These are phyloP conservation scores for Lasiommata megera DNA, from an alignment of 2,888 invertebrate species.

Conservation along the genomic window DNA sequence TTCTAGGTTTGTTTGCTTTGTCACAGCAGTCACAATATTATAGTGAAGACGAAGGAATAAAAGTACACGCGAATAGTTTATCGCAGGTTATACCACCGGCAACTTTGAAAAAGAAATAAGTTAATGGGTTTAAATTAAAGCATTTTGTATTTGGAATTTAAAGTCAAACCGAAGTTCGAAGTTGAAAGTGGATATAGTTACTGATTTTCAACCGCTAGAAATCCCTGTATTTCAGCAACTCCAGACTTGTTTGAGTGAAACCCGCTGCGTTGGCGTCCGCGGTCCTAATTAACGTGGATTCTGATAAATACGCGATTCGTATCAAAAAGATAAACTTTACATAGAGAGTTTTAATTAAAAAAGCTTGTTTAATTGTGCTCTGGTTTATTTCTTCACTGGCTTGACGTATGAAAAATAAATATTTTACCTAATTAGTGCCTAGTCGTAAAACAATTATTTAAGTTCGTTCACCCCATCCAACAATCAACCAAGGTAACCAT, in stretches of 20 bases:
- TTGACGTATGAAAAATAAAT: too few relatives aligned
- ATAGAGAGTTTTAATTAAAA: not conserved
- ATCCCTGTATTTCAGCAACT: not conserved
- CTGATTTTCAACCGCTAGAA: not conserved
- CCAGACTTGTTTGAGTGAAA: constrained; percentile 3
- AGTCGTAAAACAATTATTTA: too few relatives aligned
- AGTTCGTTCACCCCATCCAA: too few relatives aligned
- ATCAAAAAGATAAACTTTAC: not conserved
- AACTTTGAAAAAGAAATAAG: too few relatives aligned
- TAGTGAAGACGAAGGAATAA: too few relatives aligned
- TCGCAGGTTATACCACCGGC: too few relatives aligned
- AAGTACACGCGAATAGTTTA: too few relatives aligned
- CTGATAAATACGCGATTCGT: constrained; percentile 12
- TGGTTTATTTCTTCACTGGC: not conserved
- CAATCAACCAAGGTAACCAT: too few relatives aligned
- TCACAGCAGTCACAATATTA: too few relatives aligned
- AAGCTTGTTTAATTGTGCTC: not conserved
- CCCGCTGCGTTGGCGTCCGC: constrained; percentile 3
- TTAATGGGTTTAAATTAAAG: too few relatives aligned
- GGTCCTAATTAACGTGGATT: constrained; percentile 10
- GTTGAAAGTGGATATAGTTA: not conserved
- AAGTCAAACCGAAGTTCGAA: not conserved
- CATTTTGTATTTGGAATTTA: not conserved
- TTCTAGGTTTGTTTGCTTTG: too few relatives aligned
- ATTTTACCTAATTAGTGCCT: too few relatives aligned